These are phyloP conservation scores for Leptinotarsa undecemlineata DNA, from an alignment of 1,140 invertebrate genomes.

Conservation along the genomic window DNA sequence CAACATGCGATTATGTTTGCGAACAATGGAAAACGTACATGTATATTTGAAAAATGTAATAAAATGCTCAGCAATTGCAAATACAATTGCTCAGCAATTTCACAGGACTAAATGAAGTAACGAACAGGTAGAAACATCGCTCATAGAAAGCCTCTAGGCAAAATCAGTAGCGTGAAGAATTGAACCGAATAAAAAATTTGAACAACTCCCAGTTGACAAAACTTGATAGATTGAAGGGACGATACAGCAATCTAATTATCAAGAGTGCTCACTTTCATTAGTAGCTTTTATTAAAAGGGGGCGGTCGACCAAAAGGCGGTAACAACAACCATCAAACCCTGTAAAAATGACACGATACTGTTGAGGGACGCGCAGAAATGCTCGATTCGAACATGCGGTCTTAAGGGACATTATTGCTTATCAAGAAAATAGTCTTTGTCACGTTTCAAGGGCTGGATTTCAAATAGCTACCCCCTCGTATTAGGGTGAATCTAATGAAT, in stretches of 20 bases:
- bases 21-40: too few species aligned
- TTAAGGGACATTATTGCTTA: not conserved
- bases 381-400: not conserved
- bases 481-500: slow-evolving; percentile 43
- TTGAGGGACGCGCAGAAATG: not conserved
- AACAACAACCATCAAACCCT: not conserved
- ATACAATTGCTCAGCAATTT: too few species aligned
- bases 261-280: slow-evolving; percentile 44
- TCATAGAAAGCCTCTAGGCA: too few species aligned
- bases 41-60: too few species aligned
- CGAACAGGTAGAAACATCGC: too few species aligned
- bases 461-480: slow-evolving; percentile 20
- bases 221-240: slow-evolving; percentile 34
- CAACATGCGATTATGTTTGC: too few species aligned
- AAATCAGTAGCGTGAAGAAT: not conserved
- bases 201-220: slow-evolving; percentile 27
- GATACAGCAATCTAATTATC: slow-evolving; percentile 44
- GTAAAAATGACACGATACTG: not conserved
- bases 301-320: slow-evolving; percentile 33
- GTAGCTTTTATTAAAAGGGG: slow-evolving; percentile 46
- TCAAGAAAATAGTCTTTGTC: not conserved
- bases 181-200: not conserved
- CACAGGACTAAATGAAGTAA: too few species aligned
- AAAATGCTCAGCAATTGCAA: too few species aligned
- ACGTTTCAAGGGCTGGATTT: not conserved